These are phyloP conservation scores for Sycophila sp. DNA, from an alignment of 1,140 invertebrate species.

Conservation along the genomic window DNA sequence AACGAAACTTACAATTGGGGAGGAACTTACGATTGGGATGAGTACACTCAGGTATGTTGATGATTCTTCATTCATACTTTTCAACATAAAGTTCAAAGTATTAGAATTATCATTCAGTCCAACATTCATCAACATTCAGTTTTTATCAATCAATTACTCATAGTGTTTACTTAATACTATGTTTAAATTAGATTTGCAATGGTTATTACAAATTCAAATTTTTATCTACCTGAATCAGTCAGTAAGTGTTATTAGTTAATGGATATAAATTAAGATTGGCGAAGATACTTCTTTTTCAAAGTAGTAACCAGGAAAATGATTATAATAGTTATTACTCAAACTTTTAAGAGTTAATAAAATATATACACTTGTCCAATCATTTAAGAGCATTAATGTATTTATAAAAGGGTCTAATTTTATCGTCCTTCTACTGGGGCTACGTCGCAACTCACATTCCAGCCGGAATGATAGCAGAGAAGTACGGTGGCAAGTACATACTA, in stretches of 20 bases:
- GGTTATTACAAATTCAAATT: neutral
- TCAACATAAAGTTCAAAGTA: neutral
- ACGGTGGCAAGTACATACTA: neutral
- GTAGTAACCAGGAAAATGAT: neutral
- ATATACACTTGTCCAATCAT: neutral
- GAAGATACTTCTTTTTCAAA: neutral
- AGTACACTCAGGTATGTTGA: conserved; percentile 1
- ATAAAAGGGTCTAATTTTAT: neutral
- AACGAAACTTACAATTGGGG: neutral
- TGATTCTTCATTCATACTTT: neutral
- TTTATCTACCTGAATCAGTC: neutral
- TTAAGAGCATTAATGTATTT: neutral
- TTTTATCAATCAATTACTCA: neutral
- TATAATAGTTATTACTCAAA: neutral
- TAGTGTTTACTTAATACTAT: neutral
- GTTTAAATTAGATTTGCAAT: neutral
- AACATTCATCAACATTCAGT: neutral
- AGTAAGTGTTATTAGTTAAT: no score
- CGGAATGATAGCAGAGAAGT: no score
- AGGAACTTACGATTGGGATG: neutral
- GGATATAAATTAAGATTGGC: neutral
- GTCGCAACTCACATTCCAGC: neutral
- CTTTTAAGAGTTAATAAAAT: neutral
- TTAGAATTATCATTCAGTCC: neutral
- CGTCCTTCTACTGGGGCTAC: conserved; percentile 3